Conservation (phyloP, 2,797 vertebrate species). For the Luscinia megarhynchos region DNA sequence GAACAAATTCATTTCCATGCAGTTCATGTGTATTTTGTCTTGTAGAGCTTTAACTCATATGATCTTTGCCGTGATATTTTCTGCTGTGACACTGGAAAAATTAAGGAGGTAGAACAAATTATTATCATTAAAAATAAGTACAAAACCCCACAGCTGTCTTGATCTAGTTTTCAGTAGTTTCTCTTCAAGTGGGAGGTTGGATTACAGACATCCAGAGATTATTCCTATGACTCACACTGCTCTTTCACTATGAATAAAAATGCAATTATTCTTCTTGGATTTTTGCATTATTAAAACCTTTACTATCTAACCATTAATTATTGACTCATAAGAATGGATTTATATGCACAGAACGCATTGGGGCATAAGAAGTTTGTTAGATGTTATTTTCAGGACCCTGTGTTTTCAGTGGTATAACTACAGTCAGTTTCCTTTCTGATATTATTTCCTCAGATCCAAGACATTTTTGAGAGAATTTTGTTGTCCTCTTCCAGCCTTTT, state of each 20-base stretch:
- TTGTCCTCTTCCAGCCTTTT: neutral
- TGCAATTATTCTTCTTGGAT: neutral
- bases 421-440: neutral
- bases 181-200: neutral
- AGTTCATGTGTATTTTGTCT: neutral
- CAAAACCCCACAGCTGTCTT: neutral
- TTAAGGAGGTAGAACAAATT: neutral
- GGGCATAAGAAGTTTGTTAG: neutral
- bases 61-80: neutral
- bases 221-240: neutral
- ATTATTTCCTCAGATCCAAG: neutral
- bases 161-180: neutral
- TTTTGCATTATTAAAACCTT: slow-evolving; percentile 4
- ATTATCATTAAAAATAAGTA: neutral
- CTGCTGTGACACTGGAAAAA: neutral
- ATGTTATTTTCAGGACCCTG: neutral
- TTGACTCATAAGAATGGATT: neutral
- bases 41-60: neutral
- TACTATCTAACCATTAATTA: neutral
- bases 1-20: neutral
- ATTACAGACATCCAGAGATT: neutral
- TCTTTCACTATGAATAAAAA: neutral
- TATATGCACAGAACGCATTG: neutral
- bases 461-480: neutral
- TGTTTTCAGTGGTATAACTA: neutral